phyloP scores from a whole-genome alignment of 2,797 vertebrate species.

The Manis pentadactyla region DNA sequence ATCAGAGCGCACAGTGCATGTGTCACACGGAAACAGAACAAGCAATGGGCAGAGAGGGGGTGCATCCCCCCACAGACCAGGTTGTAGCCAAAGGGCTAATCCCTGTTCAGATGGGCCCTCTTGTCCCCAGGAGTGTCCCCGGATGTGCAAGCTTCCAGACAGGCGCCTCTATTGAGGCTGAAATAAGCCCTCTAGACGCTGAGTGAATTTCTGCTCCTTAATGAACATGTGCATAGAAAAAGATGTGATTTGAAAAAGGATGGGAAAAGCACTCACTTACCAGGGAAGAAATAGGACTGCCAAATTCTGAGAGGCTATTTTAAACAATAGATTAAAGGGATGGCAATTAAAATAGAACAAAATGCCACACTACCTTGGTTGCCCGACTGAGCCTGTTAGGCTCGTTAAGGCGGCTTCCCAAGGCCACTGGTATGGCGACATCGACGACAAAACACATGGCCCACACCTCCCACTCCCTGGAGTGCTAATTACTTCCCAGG shows the following conservation, averaged over 20 bases:
- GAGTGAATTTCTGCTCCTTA: slow-evolving; percentile 24
- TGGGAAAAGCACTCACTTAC: slow-evolving; percentile 66
- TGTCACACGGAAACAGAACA: neutral
- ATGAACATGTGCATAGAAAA: slow-evolving; percentile 42
- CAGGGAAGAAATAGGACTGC: slow-evolving; percentile 58
- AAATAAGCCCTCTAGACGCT: slow-evolving; percentile 26
- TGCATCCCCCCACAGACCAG: neutral
- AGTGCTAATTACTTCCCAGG: slow-evolving; percentile 72
- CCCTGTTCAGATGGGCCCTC: neutral
- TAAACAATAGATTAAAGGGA: slow-evolving; percentile 46
- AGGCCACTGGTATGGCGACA: neutral
- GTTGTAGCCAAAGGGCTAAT: neutral
- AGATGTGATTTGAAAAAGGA: slow-evolving; percentile 19
- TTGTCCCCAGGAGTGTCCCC: neutral
- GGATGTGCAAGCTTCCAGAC: neutral
- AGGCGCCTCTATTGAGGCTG: neutral
- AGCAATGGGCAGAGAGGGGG: neutral
- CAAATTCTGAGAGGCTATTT: slow-evolving; percentile 67
- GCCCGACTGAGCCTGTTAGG: slow-evolving; percentile 46
- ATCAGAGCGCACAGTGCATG: neutral
- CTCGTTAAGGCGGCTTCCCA: neutral
- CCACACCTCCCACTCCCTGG: neutral
- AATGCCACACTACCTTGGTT: neutral
- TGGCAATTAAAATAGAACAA: slow-evolving; percentile 3
- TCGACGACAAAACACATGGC: neutral